These are phyloP conservation scores for Uloborus diversus DNA, from an alignment of 1,140 invertebrate genomes.

Conservation along the genomic window DNA sequence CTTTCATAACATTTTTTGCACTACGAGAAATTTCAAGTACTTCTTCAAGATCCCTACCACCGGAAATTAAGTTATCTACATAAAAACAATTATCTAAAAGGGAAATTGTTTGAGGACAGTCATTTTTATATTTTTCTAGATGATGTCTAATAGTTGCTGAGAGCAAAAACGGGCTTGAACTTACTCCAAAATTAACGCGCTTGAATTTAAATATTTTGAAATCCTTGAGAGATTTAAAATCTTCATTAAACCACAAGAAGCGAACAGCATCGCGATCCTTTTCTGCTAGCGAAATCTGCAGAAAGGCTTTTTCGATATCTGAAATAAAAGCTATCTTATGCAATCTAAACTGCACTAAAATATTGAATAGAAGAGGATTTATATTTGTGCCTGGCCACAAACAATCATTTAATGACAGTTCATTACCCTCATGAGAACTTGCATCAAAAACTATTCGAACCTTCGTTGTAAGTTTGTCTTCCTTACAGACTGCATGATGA, in stretches of 20 bases:
- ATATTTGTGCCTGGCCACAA: slow-evolving; percentile 22
- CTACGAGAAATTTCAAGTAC: background rate
- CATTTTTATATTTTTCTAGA: background rate
- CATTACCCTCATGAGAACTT: background rate
- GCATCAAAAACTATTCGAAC: slow-evolving; percentile 32
- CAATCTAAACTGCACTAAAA: slow-evolving; percentile 40
- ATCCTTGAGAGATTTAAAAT: background rate
- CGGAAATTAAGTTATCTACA: background rate
- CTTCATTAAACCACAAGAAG: background rate
- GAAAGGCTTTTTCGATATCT: slow-evolving; percentile 55
- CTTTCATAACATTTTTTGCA: background rate
- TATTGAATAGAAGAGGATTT: background rate
- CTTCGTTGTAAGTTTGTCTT: slow-evolving; percentile 15
- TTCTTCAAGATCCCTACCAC: background rate
- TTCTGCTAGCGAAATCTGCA: slow-evolving; percentile 11
- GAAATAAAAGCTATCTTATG: slow-evolving; percentile 30
- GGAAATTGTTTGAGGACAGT: background rate
- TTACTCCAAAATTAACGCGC: background rate
- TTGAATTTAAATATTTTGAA: background rate
- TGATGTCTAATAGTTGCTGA: background rate
- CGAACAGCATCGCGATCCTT: slow-evolving; percentile 28
- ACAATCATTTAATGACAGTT: slow-evolving; percentile 54
- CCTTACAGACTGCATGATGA: background rate
- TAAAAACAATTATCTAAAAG: background rate
- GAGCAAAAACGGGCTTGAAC: background rate